Evolutionary conservation across 2,797 vertebrate species (phyloP), one percentile per base, ranked within the genome.

Genomic region (Cyclopterus lumpus): DNA sequence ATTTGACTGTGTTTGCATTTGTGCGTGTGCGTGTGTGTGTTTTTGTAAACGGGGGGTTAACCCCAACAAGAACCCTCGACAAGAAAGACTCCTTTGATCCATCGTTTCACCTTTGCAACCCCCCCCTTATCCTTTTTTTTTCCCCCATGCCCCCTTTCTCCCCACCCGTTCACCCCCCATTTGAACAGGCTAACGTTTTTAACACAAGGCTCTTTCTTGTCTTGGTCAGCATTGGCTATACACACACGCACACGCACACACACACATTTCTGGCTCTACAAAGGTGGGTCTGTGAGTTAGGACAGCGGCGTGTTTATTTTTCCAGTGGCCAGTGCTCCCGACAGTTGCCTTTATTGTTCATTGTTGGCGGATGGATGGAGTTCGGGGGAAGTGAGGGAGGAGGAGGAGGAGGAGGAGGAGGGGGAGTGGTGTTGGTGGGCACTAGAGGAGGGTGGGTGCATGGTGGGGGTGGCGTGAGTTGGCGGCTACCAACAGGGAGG

Each of bases 341-440:
- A 97, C 96, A 97, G 95, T 96, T 95, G 94, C 94, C 94, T 95
- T 97, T 96, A 97, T 95, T 96, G 92, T 95, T 95, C 95, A 97
- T 98, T 98, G 97, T 98, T 96, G 94, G 87, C 87, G 93, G 92
- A 86, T 86, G 93, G 90, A 88, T 85, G 92, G 94, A 92, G 91
- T 60, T 73, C 34, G 74, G 77, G 51, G 76, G 67, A 67, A 59
- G 73, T 73, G 73, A 79, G 81, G 89, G 87, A 80, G 86, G 82
- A 85, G 70, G 77, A 68, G 53, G 60, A n/a, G 10, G 42, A 2
- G 42, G 44, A 24, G 48, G 46, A 6, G 36, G 36, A 4, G 11
- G 10, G n/a, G 48, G 28, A 14, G 44, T 51, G 32, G 77, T 34
- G 53, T 48, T 4, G 16, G 85, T 85, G 92, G 92, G 76, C 68